phyloP scores from a whole-genome alignment of 1,140 invertebrate genomes.

The Drosophila pectinifera region DNA sequence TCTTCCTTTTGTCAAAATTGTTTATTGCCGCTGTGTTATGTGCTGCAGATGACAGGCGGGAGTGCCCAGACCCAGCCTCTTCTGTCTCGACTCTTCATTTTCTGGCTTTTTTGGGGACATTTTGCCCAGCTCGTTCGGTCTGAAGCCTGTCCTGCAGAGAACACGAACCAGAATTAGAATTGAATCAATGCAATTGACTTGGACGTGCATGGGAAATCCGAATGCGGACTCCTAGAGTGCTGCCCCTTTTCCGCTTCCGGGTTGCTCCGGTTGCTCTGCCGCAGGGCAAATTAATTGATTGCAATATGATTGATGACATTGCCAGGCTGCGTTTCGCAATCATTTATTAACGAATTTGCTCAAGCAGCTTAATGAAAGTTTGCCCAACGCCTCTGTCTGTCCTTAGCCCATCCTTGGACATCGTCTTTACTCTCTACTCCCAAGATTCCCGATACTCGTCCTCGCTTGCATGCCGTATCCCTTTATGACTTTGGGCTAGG shows the following conservation, averaged over 20 bases:
- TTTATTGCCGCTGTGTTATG: conserved; percentile 79
- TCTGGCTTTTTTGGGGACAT: conserved; percentile 51
- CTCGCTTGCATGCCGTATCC: conserved; percentile 13
- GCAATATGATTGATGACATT: conserved; percentile 79
- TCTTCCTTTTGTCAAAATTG: conserved; percentile 53
- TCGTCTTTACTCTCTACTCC: conserved; percentile 2
- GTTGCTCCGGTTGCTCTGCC: conserved; percentile 24
- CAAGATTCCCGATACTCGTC: conserved; percentile 7
- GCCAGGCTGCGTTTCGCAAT: conserved; percentile 66
- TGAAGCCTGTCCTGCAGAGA: conserved; percentile 35
- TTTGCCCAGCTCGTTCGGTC: conserved; percentile 40
- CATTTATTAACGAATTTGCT: conserved; percentile 76
- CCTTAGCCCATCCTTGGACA: not conserved
- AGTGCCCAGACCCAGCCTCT: conserved; percentile 24
- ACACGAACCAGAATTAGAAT: conserved; percentile 53
- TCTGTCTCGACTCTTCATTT: conserved; percentile 18
- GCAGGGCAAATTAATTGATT: conserved; percentile 71
- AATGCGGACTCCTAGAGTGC: conserved; percentile 13
- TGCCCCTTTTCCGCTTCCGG: conserved; percentile 9
- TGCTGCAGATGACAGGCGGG: conserved; percentile 70
- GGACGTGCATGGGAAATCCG: conserved; percentile 68
- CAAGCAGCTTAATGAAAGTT: conserved; percentile 75
- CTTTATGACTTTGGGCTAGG: conserved; percentile 51
- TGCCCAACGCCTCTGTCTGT: conserved; percentile 35
- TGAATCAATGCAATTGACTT: conserved; percentile 72